Conservation (phyloP, 1,140 invertebrate species). For the Hydropsyche tenuis region DNA sequence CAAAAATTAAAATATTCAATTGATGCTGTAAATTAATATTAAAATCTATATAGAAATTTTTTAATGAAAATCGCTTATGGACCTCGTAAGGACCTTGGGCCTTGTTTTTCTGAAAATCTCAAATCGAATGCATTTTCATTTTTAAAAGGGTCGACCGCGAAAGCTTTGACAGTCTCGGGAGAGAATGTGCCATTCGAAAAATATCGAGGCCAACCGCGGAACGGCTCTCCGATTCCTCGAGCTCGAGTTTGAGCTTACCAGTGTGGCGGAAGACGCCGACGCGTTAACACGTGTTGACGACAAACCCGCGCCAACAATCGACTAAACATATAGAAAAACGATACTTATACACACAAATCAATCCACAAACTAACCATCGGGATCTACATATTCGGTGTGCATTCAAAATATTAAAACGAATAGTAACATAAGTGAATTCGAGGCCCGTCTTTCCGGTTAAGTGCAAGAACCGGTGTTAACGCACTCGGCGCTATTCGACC, state of each 20-base stretch:
- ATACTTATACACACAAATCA: not conserved
- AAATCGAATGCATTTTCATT: not conserved
- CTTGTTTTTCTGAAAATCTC: too few species aligned
- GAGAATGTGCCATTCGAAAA: constrained; percentile 40
- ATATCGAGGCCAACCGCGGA: constrained; percentile 34
- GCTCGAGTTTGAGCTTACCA: constrained; percentile 28
- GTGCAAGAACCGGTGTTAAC: constrained; percentile 22
- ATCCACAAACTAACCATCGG: not conserved
- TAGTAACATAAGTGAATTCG: not conserved
- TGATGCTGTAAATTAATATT: too few species aligned
- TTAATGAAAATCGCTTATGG: too few species aligned
- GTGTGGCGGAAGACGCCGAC: constrained; percentile 12
- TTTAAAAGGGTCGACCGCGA: constrained; percentile 2
- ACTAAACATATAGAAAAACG: not conserved
- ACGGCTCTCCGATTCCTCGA: constrained; percentile 14
- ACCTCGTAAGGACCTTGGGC: too few species aligned
- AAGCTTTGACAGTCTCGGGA: constrained; percentile 29
- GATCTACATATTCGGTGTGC: too few species aligned
- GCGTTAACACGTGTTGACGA: constrained; percentile 16
- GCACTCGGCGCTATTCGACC: constrained; percentile 18
- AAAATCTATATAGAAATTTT: too few species aligned
- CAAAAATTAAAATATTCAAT: too few species aligned
- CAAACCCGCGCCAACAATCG: not conserved
- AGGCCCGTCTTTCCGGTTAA: not conserved
- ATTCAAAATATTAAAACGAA: not conserved